phyloP scores from a whole-genome alignment of 2,113 vertebrate species.

The Pogona vitticeps region DNA sequence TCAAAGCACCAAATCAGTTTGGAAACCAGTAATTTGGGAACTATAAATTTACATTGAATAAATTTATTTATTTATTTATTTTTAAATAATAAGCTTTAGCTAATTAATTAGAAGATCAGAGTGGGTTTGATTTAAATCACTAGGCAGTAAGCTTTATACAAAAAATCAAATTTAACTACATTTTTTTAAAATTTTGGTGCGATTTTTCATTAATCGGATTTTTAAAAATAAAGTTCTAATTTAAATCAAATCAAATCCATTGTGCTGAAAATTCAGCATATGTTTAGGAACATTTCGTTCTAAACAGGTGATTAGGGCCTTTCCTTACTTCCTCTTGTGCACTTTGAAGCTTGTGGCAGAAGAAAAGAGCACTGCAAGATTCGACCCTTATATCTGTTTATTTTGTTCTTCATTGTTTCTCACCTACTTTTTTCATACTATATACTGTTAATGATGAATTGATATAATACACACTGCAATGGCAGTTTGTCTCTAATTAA shows the following conservation, averaged over 20 bases:
- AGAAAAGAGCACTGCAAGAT: neutral
- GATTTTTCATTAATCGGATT: neutral
- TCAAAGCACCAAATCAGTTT: no score
- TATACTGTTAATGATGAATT: no score
- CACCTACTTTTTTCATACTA: neutral
- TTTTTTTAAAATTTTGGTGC: no score
- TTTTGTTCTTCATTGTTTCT: neutral
- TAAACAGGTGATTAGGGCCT: neutral
- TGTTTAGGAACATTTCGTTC: neutral
- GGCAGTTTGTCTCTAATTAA: no score
- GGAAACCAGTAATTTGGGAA: no score
- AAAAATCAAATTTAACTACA: no score
- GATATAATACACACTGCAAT: neutral
- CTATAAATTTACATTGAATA: neutral
- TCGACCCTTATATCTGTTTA: neutral
- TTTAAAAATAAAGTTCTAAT: neutral
- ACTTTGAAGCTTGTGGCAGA: neutral
- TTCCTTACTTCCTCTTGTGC: neutral
- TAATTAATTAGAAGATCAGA: accelerated
- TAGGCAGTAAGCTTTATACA: no score
- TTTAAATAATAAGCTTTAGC: neutral
- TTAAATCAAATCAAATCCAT: no score
- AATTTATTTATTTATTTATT: no score
- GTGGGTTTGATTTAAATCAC: no score
- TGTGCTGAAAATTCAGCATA: neutral